Base-by-base conservation (phyloP, 2,797 vertebrate species). In the Acanthornis magna region DNA sequence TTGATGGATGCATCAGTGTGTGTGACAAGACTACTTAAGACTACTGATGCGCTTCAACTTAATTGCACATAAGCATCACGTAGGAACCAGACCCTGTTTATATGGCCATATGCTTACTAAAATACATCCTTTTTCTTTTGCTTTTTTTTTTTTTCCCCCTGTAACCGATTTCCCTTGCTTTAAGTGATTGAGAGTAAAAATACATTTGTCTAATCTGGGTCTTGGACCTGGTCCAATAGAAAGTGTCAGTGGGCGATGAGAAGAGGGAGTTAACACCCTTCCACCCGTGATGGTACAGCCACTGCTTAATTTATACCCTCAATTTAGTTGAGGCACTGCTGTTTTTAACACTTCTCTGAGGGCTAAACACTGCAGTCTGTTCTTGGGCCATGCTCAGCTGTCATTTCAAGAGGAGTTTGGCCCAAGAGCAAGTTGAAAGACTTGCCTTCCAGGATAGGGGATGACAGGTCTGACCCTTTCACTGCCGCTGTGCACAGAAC, bases 281-380 rank as follows among this genome's bases (percentile, higher is more conserved):
- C 81, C 67, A 76, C 57, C 23, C 18, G 3, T 55, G 40, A 50
- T 26, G 53, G 54, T 61, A 53, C 16, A 76, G 73, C 67, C 84
- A 84, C 55, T 77, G 89, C 50, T 72, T 72, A 72, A 91, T 67
- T 82, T 75, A 71, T 51, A 87, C 30, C 57, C 57, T 66, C 85
- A 51, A 77, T 78, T 91, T 77, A 80, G 38, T 77, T 48, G 93
- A 95, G 95, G 79, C 66, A 91, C 65, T 91, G 60, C 62, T 93
- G 73, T 76, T 95, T 93, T 78, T 15, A 84, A 89, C 38, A 63
- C 23, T 79, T 55, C 38, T 88, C 57, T 2, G 2, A 90, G 80
- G 63, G 50, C 47, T 91, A 43, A 86, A 88, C 10, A 13, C 47
- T 68, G 85, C 4, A 3, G 54, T 66, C 57, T 51, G 58, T 74